Conservation (phyloP, 2,113 vertebrate genomes). For the Himantopus leucocephalus region DNA sequence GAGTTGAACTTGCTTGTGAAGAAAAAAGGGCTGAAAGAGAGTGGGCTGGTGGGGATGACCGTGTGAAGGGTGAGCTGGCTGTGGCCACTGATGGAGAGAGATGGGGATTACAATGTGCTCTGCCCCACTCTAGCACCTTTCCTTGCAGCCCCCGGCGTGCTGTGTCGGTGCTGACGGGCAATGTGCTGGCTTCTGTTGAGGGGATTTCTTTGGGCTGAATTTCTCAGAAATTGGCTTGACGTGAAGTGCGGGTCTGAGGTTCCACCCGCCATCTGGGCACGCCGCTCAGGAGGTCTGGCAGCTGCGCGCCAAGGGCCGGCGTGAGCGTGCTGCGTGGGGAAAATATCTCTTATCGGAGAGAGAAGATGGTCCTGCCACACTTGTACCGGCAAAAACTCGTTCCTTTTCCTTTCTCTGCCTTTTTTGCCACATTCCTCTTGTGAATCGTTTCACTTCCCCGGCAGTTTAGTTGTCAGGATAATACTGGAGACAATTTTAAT, state of each 20-base stretch:
- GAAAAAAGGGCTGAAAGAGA: background rate
- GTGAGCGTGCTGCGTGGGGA: background rate
- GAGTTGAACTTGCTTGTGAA: background rate
- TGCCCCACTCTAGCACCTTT: background rate
- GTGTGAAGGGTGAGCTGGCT: background rate
- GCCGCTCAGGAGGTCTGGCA: background rate
- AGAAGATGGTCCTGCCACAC: background rate
- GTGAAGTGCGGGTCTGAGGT: background rate
- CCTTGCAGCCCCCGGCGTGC: background rate
- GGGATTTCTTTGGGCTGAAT: background rate
- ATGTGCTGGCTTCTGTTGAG: background rate
- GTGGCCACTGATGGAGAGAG: background rate
- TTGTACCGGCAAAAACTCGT: background rate
- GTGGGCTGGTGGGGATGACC: background rate
- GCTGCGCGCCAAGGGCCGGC: accelerated
- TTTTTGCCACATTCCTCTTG: background rate
- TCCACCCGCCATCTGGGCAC: background rate
- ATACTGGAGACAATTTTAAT: background rate
- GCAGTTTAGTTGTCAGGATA: background rate
- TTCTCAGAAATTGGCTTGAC: background rate
- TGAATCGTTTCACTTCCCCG: background rate
- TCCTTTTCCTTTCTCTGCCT: background rate
- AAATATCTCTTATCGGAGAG: accelerated
- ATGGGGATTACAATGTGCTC: background rate
- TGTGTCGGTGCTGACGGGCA: accelerated